Base-by-base conservation (phyloP, 2,113 vertebrate genomes). In the Anguilla japonica region DNA sequence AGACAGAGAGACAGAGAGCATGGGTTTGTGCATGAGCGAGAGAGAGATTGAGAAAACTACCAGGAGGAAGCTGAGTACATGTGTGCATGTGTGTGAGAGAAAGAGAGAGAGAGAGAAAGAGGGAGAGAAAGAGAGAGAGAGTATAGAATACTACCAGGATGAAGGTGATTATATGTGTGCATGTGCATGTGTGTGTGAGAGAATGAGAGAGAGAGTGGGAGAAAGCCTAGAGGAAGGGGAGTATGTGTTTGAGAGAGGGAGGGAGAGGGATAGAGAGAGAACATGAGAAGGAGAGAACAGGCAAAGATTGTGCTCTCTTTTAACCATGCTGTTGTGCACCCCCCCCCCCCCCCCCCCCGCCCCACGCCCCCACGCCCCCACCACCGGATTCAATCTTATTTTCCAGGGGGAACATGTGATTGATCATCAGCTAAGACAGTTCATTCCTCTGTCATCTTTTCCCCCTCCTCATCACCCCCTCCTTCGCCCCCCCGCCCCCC, bases 41-140 rank as follows among this genome's bases (percentile, higher is more conserved):
- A n/a, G n/a, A n/a, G n/a, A n/a, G n/a, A n/a, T n/a, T n/a, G n/a
- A n/a, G n/a, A n/a, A n/a, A n/a, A n/a, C n/a, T n/a, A n/a, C n/a
- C n/a, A n/a, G n/a, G n/a, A n/a, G n/a, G n/a, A n/a, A n/a, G n/a
- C n/a, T n/a, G n/a, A n/a, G n/a, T n/a, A n/a, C n/a, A n/a, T n/a
- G n/a, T n/a, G n/a, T n/a, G n/a, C n/a, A n/a, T 46, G 43, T 46
- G 43, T 4, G 43, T 46, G 79, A 90, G 53, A 87, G 22, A 87
- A 4, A 34, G 34, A 34, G 1, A 87, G 5, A 87, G n/a, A 87
- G 6, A 87, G 63, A 84, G 16, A 80, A 9, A 39, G 56, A 57
- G 14, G 84, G n/a, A 75, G 15, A 82, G 5, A 85, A 41, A 78
- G 41, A 41, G 9, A 9, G 2, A 9, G 43, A 46, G 43, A 46